phyloP scores from a whole-genome alignment of 2,113 vertebrate species.

The Columbina picui region DNA sequence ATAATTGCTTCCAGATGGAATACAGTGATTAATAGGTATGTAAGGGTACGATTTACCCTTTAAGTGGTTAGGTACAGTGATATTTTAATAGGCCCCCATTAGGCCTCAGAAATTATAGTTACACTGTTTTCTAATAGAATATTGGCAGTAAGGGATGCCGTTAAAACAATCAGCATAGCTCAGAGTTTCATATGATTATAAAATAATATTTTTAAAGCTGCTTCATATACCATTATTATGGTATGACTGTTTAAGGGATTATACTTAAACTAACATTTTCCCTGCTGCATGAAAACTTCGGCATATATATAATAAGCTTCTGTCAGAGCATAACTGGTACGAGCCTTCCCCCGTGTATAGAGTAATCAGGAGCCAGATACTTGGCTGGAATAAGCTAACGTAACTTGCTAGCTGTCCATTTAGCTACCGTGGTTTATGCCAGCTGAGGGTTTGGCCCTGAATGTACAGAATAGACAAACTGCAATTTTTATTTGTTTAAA shows the following conservation, averaged over 20 bases:
- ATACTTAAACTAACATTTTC: conserved; percentile 66
- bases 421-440: conserved; percentile 16
- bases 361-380: background rate
- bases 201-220: conserved; percentile 63
- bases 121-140: conserved; percentile 41
- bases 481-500: conserved; percentile 23
- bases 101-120: conserved; percentile 26
- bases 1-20: conserved; percentile 46
- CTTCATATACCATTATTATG: conserved; percentile 56
- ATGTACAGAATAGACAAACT: conserved; percentile 49
- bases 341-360: background rate
- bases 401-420: background rate
- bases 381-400: background rate
- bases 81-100: conserved; percentile 7
- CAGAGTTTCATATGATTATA: conserved; percentile 42
- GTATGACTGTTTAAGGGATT: conserved; percentile 63
- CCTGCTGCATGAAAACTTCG: conserved; percentile 27
- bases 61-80: conserved; percentile 20
- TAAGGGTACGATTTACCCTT: conserved; percentile 47
- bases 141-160: conserved; percentile 45
- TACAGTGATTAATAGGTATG: conserved; percentile 11
- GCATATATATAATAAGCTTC: conserved; percentile 6
- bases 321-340: background rate
- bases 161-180: conserved; percentile 45
- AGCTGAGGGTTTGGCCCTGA: background rate